These are phyloP conservation scores for Pelochelys cantorii DNA, from an alignment of 2,797 vertebrate genomes.

Conservation along the genomic window DNA sequence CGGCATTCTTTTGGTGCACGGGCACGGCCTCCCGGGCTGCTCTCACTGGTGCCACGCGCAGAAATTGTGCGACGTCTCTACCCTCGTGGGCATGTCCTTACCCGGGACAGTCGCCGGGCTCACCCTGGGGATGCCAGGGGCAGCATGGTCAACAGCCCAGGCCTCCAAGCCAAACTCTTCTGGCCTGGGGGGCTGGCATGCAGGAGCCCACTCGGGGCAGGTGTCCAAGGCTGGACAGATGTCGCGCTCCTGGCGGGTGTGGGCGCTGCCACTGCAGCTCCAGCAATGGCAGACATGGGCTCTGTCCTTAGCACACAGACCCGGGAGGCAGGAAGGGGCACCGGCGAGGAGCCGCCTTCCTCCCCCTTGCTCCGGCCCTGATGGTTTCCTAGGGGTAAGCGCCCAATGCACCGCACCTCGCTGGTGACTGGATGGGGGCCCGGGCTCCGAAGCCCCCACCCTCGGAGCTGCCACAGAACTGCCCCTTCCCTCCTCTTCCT, in stretches of 20 bases:
- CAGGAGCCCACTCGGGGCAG: neutral
- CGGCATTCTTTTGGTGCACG: neutral
- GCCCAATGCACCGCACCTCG: neutral
- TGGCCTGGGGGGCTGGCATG: neutral
- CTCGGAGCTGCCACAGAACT: fast-evolving
- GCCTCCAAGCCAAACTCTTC: neutral
- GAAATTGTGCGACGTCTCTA: neutral
- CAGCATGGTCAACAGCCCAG: neutral
- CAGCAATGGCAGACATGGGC: fast-evolving
- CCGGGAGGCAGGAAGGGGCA: fast-evolving
- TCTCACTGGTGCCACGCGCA: neutral
- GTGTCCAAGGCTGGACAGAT: neutral
- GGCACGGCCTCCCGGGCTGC: neutral
- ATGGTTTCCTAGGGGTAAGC: fast-evolving
- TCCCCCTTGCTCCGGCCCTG: neutral
- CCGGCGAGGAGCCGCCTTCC: fast-evolving
- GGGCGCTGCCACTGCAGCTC: no score
- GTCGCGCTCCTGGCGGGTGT: neutral
- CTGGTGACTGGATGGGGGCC: fast-evolving
- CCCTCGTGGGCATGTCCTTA: neutral
- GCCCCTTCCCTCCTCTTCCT: neutral
- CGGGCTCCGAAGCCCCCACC: neutral
- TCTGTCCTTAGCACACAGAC: neutral
- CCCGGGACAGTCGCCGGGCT: no score
- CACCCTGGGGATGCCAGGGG: neutral